Evolutionary conservation across 2,113 vertebrate genomes (phyloP).

Genomic region (Spea bombifrons): DNA sequence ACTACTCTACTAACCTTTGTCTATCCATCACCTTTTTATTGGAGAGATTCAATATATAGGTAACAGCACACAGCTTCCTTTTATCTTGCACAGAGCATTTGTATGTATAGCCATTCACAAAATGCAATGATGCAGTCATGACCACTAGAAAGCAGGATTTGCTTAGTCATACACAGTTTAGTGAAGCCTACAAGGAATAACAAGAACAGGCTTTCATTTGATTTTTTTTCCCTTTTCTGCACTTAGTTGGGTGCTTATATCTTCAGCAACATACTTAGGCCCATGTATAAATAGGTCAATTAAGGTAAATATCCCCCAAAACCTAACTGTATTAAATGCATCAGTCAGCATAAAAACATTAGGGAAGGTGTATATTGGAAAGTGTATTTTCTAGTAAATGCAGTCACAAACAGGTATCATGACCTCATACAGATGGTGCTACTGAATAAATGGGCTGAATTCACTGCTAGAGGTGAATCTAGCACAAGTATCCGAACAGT

Average conservation of each 20-base stretch:
- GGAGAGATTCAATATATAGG: not conserved
- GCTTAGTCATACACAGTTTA: not conserved
- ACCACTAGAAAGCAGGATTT: slow-evolving; percentile 3
- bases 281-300: too few species aligned
- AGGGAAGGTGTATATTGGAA: too few species aligned
- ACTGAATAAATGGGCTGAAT: too few species aligned
- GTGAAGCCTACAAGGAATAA: not conserved
- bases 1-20: not conserved
- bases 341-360: too few species aligned
- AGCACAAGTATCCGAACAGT: too few species aligned
- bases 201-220: not conserved
- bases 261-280: too few species aligned
- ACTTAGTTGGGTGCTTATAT: not conserved
- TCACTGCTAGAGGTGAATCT: too few species aligned
- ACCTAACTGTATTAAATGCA: too few species aligned
- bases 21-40: not conserved
- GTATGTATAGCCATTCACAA: not conserved
- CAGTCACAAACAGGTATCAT: too few species aligned
- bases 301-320: too few species aligned
- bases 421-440: too few species aligned
- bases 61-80: not conserved
- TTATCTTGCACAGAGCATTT: not conserved
- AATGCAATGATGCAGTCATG: slow-evolving; percentile 1
- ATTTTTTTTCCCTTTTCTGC: not conserved
- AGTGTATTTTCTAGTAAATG: too few species aligned